phyloP scores from a whole-genome alignment of 2,888 invertebrate species.

The Campoplex capitator region DNA sequence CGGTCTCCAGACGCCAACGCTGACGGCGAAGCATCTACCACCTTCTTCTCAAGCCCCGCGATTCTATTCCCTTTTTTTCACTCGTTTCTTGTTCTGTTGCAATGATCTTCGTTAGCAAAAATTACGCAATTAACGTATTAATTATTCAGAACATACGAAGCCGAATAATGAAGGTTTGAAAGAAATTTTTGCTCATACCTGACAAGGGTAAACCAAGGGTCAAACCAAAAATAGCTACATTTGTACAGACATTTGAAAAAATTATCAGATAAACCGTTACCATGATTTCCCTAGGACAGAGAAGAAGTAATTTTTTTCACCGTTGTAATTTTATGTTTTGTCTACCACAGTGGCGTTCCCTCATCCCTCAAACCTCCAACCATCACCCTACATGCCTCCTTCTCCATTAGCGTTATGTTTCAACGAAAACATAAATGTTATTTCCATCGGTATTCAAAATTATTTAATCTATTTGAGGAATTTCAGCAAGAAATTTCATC shows the following conservation, averaged over 20 bases:
- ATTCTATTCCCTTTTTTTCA: neutral
- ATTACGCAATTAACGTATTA: neutral
- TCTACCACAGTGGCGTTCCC: too few relatives aligned
- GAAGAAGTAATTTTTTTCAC: too few relatives aligned
- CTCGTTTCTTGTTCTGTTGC: neutral
- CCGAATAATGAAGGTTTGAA: neutral
- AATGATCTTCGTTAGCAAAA: conserved; percentile 1
- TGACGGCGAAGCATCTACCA: conserved; percentile 13
- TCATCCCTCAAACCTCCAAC: too few relatives aligned
- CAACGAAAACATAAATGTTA: neutral
- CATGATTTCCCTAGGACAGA: too few relatives aligned
- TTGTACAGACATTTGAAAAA: too few relatives aligned
- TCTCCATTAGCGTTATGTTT: neutral
- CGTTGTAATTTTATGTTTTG: too few relatives aligned
- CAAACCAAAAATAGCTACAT: too few relatives aligned
- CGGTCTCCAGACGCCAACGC: conserved; percentile 22
- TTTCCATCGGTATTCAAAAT: neutral
- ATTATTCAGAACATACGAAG: neutral
- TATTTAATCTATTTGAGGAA: too few relatives aligned
- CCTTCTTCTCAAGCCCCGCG: conserved; percentile 10
- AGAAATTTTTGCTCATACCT: neutral
- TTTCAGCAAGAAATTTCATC: neutral
- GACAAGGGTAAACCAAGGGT: too few relatives aligned
- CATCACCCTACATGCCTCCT: neutral
- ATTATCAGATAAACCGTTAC: too few relatives aligned